Percentiles rank a stretch among this genome's conserved stretches.
These are phyloP conservation scores for Baryphthengus martii DNA, from an alignment of 2,113 vertebrate species.

Conservation along the genomic window DNA sequence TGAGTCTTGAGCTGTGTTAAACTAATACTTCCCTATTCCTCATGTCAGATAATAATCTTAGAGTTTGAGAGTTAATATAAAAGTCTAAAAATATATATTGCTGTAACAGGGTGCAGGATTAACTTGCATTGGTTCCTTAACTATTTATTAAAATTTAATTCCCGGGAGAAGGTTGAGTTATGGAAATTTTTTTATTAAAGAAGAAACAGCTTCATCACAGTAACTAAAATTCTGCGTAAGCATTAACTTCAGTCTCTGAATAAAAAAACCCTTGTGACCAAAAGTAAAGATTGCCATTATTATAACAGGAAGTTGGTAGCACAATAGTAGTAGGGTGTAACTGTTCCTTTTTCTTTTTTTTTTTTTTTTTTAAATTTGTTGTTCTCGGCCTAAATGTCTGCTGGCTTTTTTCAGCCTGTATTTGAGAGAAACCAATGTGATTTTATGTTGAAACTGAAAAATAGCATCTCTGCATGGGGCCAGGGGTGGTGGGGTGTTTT, in stretches of 20 bases:
- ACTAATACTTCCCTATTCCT: not conserved
- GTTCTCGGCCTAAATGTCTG: not conserved
- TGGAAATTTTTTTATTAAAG: not conserved
- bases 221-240: not conserved
- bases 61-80: not conserved
- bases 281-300: slow-evolving; percentile 44
- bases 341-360: slow-evolving; percentile 71
- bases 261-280: slow-evolving; percentile 36
- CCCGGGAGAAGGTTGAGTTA: not conserved
- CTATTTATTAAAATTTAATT: not conserved
- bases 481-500: accelerated
- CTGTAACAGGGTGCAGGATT: not conserved
- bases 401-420: not conserved
- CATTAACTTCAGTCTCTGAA: slow-evolving; percentile 1
- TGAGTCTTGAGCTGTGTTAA: not conserved
- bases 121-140: not conserved
- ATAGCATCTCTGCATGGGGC: not conserved
- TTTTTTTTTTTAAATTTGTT: not conserved
- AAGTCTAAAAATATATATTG: not conserved
- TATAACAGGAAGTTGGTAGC: slow-evolving; percentile 79
- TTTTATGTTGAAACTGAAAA: not conserved
- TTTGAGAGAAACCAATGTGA: not conserved
- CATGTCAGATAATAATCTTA: not conserved
- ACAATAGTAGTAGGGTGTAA: slow-evolving; percentile 85
- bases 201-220: not conserved